Percentiles rank a stretch among this genome's conserved stretches.
Evolutionary conservation across 2,797 vertebrate genomes (phyloP).

Genomic region (Eulemur coronatus): DNA sequence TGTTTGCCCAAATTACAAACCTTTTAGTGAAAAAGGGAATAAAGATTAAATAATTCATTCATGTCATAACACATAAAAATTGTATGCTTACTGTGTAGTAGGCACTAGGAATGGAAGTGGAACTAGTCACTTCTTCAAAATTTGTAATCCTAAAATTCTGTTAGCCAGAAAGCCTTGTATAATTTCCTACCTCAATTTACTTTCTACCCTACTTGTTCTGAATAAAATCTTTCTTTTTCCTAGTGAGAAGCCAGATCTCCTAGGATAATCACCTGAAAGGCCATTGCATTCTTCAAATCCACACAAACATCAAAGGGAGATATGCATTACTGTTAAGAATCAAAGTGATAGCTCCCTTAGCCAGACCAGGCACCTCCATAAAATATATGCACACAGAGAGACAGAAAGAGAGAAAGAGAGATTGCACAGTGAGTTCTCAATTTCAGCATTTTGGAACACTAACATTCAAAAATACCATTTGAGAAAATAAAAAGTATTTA

Average conservation of each 20-base stretch:
- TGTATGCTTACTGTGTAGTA: not conserved
- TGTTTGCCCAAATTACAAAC: not conserved
- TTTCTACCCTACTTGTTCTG: not conserved
- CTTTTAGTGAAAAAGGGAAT: not conserved
- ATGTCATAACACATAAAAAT: not conserved
- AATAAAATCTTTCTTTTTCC: not conserved
- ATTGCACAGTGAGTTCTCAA: not conserved
- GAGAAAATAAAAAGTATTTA: not conserved
- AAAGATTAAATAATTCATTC: not conserved
- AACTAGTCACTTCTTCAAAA: not conserved
- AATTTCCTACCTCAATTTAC: not conserved
- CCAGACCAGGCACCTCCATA: not conserved
- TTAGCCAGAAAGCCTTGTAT: not conserved
- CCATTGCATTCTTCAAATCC: not conserved
- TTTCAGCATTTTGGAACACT: not conserved
- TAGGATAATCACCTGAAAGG: not conserved
- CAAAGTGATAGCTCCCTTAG: not conserved
- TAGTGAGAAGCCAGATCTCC: not conserved
- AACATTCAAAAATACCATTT: not conserved
- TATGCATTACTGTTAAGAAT: not conserved
- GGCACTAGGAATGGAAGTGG: not conserved
- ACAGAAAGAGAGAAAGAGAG: not conserved
- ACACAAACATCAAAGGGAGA: not conserved
- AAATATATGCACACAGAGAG: not conserved
- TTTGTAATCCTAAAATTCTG: not conserved